Percentiles rank a stretch among this genome's conserved stretches.
These are phyloP conservation scores for Myxocyprinus asiaticus DNA, from an alignment of 2,113 vertebrate genomes.

Conservation along the genomic window DNA sequence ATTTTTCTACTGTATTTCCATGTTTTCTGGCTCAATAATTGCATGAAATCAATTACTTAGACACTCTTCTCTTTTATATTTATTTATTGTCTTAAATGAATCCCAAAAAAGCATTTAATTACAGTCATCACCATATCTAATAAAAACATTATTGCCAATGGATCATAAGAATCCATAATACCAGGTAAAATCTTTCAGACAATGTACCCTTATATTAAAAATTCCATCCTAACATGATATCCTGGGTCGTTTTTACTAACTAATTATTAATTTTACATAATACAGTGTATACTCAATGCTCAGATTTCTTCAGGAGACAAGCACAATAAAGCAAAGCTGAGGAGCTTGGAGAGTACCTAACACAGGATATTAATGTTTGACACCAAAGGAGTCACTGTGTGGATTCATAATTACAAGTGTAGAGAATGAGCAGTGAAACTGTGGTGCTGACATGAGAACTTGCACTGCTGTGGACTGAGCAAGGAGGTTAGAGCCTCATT, in stretches of 20 bases:
- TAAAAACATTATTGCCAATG: slow-evolving; percentile 75
- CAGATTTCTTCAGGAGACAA: slow-evolving; percentile 59
- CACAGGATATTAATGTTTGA: not conserved
- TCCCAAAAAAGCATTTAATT: slow-evolving; percentile 52
- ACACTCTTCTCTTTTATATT: slow-evolving; percentile 46
- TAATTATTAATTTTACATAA: slow-evolving; percentile 15
- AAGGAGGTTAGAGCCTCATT: slow-evolving; percentile 43
- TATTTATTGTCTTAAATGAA: slow-evolving; percentile 70
- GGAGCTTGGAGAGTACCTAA: slow-evolving; percentile 33
- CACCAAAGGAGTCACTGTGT: not conserved
- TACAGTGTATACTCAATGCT: slow-evolving; percentile 38
- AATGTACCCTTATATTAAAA: slow-evolving; percentile 44
- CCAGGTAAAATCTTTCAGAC: slow-evolving; percentile 13
- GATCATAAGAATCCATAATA: slow-evolving; percentile 53
- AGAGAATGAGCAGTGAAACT: not conserved
- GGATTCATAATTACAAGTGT: slow-evolving; percentile 20
- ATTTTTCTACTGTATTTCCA: not conserved
- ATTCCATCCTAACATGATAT: slow-evolving; percentile 40
- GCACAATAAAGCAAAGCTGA: slow-evolving; percentile 51
- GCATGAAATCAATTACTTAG: not conserved
- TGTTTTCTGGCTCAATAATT: no score
- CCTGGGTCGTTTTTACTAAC: slow-evolving; percentile 46
- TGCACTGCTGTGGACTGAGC: slow-evolving; percentile 43
- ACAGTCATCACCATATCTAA: slow-evolving; percentile 55
- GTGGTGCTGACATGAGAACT: not conserved